These are phyloP conservation scores for Plodia interpunctella DNA, from an alignment of 1,140 invertebrate species.

Conservation along the genomic window DNA sequence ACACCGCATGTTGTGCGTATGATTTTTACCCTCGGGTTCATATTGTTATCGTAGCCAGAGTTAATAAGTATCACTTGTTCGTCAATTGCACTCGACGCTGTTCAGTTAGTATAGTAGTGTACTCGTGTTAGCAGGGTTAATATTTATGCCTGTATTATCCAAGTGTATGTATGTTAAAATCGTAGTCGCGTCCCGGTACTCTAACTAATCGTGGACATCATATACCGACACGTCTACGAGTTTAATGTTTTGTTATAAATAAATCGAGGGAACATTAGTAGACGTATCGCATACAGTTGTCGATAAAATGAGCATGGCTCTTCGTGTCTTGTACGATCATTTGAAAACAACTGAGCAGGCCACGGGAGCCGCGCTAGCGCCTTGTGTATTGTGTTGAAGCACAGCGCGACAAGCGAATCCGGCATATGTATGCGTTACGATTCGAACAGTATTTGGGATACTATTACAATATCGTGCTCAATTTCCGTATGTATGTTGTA, in stretches of 20 bases:
- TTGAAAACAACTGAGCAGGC: neutral
- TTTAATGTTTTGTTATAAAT: conserved; percentile 23
- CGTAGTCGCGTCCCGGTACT: conserved; percentile 28
- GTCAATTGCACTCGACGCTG: conserved; percentile 72
- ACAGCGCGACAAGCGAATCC: neutral
- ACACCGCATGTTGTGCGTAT: conserved; percentile 43
- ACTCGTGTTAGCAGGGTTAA: conserved; percentile 47
- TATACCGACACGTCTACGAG: conserved; percentile 30
- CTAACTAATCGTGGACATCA: neutral
- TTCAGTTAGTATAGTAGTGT: conserved; percentile 56
- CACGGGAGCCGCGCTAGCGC: neutral
- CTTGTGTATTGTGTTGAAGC: conserved; percentile 2
- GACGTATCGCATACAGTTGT: conserved; percentile 33
- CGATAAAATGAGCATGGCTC: conserved; percentile 11
- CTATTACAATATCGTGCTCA: conserved; percentile 64
- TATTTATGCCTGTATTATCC: conserved; percentile 26
- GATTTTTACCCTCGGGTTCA: conserved; percentile 52
- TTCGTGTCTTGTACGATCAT: neutral
- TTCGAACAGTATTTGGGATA: conserved; percentile 54
- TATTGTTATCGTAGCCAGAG: conserved; percentile 70
- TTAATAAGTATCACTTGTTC: conserved; percentile 74
- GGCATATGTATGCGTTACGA: conserved; percentile 29
- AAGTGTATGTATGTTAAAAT: conserved; percentile 25
- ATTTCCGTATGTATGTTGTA: conserved; percentile 72
- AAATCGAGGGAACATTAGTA: conserved; percentile 24